phyloP scores from a whole-genome alignment of 2,113 vertebrate species.

The Myodes glareolus region DNA sequence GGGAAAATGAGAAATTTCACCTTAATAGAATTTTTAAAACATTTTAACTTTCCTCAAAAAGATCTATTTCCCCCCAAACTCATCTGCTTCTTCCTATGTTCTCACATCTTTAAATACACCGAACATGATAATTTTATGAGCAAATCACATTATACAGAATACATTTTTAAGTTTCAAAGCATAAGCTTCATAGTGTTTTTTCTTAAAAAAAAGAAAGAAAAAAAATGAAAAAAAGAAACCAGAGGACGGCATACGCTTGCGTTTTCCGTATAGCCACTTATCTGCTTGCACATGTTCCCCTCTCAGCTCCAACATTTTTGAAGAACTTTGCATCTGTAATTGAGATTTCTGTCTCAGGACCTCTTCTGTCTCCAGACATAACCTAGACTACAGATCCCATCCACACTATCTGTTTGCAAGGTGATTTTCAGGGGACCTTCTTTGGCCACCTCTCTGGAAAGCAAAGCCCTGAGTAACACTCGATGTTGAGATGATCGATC shows the following conservation, averaged over 20 bases:
- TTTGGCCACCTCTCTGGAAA: conserved; percentile 12
- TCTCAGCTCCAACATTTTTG: conserved; percentile 2
- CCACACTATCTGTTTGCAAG: not conserved
- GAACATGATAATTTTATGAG: conserved; percentile 76
- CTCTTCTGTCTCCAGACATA: not conserved
- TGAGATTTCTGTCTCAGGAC: not conserved
- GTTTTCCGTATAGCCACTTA: conserved; percentile 46
- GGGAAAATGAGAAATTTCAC: conserved; percentile 14
- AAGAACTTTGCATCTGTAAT: not conserved
- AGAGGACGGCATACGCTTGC: conserved; percentile 35
- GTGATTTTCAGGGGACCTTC: not conserved
- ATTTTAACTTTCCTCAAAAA: conserved; percentile 60
- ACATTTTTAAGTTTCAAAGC: conserved; percentile 72
- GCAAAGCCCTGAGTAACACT: not conserved
- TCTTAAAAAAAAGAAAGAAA: not conserved
- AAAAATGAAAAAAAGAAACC: not conserved
- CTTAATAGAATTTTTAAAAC: conserved; percentile 51
- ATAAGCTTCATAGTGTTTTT: conserved; percentile 50
- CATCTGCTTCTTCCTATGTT: conserved; percentile 62
- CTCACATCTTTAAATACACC: conserved; percentile 76
- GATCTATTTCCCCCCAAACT: conserved; percentile 27
- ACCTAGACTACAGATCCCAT: not conserved
- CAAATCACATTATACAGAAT: conserved; percentile 72
- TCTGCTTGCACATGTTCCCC: not conserved
- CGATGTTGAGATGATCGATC: not conserved